Conservation (phyloP, 2,113 vertebrate species). For the Reinhardtius hippoglossoides region DNA sequence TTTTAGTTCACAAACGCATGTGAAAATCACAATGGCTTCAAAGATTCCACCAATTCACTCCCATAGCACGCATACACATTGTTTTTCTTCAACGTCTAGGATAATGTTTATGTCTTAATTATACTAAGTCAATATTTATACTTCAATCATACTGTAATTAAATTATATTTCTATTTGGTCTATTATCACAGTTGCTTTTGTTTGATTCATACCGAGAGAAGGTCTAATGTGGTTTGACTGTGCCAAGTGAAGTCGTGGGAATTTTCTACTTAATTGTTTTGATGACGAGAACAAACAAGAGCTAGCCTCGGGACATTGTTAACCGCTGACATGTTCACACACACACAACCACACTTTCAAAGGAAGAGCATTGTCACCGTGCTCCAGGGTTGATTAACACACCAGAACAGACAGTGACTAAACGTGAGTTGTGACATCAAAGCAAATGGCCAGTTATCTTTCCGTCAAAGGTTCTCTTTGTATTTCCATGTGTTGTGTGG, state of each 20-base stretch:
- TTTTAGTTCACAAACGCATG: background rate
- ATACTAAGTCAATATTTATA: constrained; percentile 19
- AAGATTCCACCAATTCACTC: constrained; percentile 12
- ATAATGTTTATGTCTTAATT: constrained; percentile 8
- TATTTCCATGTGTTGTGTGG: constrained; percentile 18
- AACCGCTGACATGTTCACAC: constrained; percentile 48
- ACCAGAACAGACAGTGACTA: constrained; percentile 64
- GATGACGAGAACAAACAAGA: constrained; percentile 65
- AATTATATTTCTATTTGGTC: constrained; percentile 11
- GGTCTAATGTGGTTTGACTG: constrained; percentile 48
- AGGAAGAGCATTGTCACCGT: constrained; percentile 52
- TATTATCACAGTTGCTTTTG: constrained; percentile 9
- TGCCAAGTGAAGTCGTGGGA: constrained; percentile 50
- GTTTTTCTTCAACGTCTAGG: background rate
- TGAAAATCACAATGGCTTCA: background rate
- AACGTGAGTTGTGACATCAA: constrained; percentile 68
- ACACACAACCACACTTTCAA: constrained; percentile 42
- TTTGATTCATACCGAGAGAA: constrained; percentile 38
- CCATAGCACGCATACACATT: background rate
- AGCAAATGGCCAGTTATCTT: constrained; percentile 49
- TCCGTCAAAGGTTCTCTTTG: constrained; percentile 53
- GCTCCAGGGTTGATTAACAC: constrained; percentile 62
- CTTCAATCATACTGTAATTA: constrained; percentile 16
- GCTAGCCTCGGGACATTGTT: constrained; percentile 52
- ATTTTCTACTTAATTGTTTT: constrained; percentile 58